Conservation (phyloP, 2,113 vertebrate genomes). For the Trogon melanurus region DNA sequence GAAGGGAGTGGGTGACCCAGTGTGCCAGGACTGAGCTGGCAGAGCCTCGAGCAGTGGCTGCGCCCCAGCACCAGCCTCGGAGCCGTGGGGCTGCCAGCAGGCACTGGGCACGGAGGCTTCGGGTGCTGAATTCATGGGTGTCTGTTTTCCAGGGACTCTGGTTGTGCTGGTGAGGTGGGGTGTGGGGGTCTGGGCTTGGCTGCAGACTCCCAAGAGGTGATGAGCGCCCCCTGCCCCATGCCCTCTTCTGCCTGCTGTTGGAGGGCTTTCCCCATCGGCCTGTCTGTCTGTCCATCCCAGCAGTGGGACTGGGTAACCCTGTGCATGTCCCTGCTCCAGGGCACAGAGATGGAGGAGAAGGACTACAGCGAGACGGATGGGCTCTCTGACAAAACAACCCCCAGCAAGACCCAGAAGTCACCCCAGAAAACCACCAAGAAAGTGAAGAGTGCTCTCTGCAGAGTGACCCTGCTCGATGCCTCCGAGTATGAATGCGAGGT, state of each 20-base stretch:
- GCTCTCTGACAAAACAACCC: constrained; percentile 89
- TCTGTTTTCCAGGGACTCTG: background rate
- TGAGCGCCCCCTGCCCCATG: background rate
- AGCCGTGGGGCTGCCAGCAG: background rate
- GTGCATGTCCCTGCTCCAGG: constrained; percentile 9
- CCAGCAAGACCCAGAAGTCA: constrained; percentile 92
- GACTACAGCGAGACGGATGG: constrained; percentile 83
- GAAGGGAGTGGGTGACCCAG: fast-evolving
- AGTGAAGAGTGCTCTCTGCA: constrained; percentile 88
- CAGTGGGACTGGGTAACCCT: background rate
- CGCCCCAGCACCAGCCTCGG: fast-evolving
- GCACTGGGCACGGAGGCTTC: background rate
- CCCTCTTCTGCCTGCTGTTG: background rate
- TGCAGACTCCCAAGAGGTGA: background rate
- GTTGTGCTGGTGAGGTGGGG: fast-evolving
- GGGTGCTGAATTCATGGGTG: background rate
- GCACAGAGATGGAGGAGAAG: constrained; percentile 81
- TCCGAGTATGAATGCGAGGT: constrained; percentile 89
- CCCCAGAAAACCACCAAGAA: constrained; percentile 92
- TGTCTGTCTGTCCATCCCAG: background rate
- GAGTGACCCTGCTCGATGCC: constrained; percentile 90
- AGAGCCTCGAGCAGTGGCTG: background rate
- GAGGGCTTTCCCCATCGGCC: background rate
- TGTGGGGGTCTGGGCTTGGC: background rate
- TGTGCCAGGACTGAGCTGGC: background rate